Evolutionary conservation across 2,113 vertebrate genomes (phyloP), one percentile per base, ranked within the genome.

Genomic region (Gnathonemus echidnorhynchus): DNA sequence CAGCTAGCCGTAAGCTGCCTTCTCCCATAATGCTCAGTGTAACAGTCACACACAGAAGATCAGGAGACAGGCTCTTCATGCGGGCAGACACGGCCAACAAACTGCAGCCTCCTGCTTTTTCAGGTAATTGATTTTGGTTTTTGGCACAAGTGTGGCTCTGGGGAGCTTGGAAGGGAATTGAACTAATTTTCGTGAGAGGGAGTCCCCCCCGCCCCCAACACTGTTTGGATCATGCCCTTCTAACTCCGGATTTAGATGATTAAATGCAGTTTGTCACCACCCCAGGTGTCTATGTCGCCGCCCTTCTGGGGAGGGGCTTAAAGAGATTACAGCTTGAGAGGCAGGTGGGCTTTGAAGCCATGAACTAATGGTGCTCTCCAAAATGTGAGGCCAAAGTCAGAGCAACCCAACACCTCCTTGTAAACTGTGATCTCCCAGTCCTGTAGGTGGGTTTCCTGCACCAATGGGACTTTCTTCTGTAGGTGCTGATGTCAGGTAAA

Each of bases 121-220:
- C 50, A 53, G 86, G 86, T 87, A 27, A 87, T 87, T 87, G 86
- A 53, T 85, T 53, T 87, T 56, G 49, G 48, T n/a, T 35, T 24
- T 53, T 35, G 48, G 48, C 27, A n/a, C 46, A 50, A 27, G 24
- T 1, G 27, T 86, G 85, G 52, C 85, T 48, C 45, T 50, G 85
- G 24, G 85, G 46, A 86, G 24, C 19, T 50, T 31, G 85, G 45
- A 50, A 86, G n/a, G 48, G 85, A 86, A 86, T 56, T 42, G 48
- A 87, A 87, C 24, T 87, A 49, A 52, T 53, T 49, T 87, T 53
- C 7, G 89, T 21, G 7, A 89, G 31, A 21, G 74, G 35, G 35
- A 39, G 85, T 50, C 48, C 86, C 86, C 50, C 86, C 3, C 21
- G n/a, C 49, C 3, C 10, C 86, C 50, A 31, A 48, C 11, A 77